Base-by-base conservation (phyloP, 2,888 invertebrate species). In the Myopa tessellatipennis region DNA sequence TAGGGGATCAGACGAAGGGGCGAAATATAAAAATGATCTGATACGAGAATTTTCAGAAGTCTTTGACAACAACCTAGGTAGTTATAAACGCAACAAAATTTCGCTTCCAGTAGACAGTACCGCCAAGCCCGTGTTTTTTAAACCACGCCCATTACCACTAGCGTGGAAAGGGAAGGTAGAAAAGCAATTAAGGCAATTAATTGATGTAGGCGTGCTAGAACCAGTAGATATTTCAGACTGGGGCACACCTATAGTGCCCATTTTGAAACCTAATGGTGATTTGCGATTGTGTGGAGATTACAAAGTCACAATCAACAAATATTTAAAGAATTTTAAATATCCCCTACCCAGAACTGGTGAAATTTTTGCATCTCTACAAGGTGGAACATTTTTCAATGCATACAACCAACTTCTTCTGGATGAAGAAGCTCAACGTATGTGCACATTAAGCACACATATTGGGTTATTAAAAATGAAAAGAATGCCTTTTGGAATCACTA, bases 211-310 rank as follows among this genome's bases (percentile, higher is more conserved):
- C 5, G 50, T 68, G 6, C 16, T 68, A 16, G 68, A 45, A 16
- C 68, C 16, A 38, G 45, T 67, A 67, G 67, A 67, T 38, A 36
- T 4, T 45, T 68, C 68, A 14, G 68, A 68, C 3, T 68, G 68
- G 38, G 68, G 45, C 18, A 67, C 67, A 67, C 67, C 61, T 4
- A 4, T 61, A 6, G 61, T 61, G 3, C 61, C 61, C 4, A 61
- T 61, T 61, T 18, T 61, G 8, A 26, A 61, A n/a, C 61, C 61
- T 26, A 26, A 61, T 61, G 61, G 61, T 8, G 18, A 26, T 5
- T 18, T 61, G 4, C 61, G 61, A 4, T 18, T 61, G 8, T 61
- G 61, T 61, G 61, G 61, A 8, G 61, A 61, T 26, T 61, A 61
- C 26, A 61, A 61, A 26, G n/a, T 26, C n/a, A 61, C 61, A 18